These are phyloP conservation scores for Stichodactyla helianthus DNA, from an alignment of 64 coral and sea anemone species.

Conservation along the genomic window DNA sequence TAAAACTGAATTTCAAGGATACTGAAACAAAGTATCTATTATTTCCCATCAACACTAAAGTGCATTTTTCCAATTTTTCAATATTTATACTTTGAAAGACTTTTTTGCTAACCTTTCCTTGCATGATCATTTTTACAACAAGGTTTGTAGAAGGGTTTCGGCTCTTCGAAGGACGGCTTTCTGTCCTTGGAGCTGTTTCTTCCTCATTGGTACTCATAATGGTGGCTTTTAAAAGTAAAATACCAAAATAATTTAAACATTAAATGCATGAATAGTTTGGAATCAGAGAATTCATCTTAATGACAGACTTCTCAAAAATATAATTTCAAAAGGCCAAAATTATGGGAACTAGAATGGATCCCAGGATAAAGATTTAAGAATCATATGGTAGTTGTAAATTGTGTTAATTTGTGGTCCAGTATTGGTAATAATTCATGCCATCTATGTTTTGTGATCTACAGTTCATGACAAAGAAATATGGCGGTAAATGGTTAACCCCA, in stretches of 20 bases:
- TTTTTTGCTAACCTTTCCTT: constrained; percentile 17
- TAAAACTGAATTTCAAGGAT: not conserved
- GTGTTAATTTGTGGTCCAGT: constrained; percentile 2
- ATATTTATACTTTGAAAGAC: not conserved
- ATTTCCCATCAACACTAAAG: not conserved
- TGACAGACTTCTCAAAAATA: too few species aligned
- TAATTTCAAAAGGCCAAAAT: not conserved
- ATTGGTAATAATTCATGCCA: not conserved
- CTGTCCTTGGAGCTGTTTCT: constrained; percentile 8
- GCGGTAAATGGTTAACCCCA: not conserved
- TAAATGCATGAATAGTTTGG: not conserved
- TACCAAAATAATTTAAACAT: not conserved
- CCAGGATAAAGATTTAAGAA: not conserved
- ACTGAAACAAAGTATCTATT: not conserved
- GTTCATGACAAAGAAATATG: not conserved
- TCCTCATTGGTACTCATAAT: constrained; percentile 33
- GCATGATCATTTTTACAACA: constrained; percentile 31
- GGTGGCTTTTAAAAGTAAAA: not conserved
- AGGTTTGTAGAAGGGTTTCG: constrained; percentile 19
- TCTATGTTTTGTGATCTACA: not conserved
- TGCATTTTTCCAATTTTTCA: not conserved
- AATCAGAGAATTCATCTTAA: not conserved
- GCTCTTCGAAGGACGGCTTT: not conserved
- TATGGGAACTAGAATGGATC: not conserved
- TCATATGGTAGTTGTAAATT: not conserved